Evolutionary conservation across 92 coral and sea anemone species (phyloP), one percentile per base, ranked within the genome.

Genomic region (Diadumene lineata): DNA sequence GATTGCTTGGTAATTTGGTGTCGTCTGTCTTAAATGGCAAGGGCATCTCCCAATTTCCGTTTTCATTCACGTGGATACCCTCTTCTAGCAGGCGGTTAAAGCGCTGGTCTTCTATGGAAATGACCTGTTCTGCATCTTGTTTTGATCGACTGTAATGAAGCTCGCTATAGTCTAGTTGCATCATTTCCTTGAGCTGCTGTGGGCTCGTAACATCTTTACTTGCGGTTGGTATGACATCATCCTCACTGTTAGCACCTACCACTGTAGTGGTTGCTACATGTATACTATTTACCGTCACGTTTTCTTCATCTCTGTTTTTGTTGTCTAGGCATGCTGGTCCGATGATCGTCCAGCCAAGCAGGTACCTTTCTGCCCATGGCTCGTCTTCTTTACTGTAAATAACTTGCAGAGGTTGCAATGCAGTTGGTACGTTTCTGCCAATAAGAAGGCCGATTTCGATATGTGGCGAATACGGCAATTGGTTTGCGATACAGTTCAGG

Each of bases 1-100:
- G 65, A 70, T 89, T 89, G 86, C 81, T 85, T 1, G 93, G 90
- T 87, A 89, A 65, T n/a, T 31, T 30, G 57, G 65, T 56, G 50
- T 50, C 38, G 51, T 60, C 76, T 43, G 73, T 18, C 13, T 87
- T 71, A 29, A 89, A 85, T 8, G 83, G 88, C 1, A 89, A 79
- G 25, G 90, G 94, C 90, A 89, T 81, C 64, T 89, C 93, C 87
- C 85, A 85, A 61, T 85, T 72, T 4, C 90, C 87, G 18, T 21
- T 66, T 34, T 57, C 62, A 75, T 89, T 89, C 76, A 77, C 81
- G 76, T 71, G 83, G 32, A 76, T 43, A 16, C 78, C 76, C 18
- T 68, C 77, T 15, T 89, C 90, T 85, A 89, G 68, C 11, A 67
- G 65, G 24, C 71, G 46, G 26, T 77, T 76, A 48, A 85, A 85